These are phyloP conservation scores for Mus musculus DNA, from an alignment of 2,113 vertebrate species.

Conservation along the genomic window DNA sequence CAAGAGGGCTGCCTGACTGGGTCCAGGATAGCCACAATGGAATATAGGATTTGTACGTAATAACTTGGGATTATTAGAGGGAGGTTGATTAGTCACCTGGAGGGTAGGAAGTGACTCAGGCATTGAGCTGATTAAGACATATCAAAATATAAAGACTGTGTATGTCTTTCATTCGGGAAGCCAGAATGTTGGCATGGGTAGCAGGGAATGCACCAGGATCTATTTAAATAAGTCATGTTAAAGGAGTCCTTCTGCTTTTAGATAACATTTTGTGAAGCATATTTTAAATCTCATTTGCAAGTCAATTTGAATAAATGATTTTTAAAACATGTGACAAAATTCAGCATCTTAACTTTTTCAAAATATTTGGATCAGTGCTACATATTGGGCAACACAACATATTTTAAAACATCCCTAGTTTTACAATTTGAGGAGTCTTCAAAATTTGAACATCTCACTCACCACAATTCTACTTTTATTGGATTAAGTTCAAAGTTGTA, in stretches of 20 bases:
- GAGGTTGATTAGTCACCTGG: too few relatives aligned
- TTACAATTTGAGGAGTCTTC: neutral
- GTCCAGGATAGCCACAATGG: too few relatives aligned
- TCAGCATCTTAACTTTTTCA: neutral
- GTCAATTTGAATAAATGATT: neutral
- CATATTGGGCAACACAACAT: neutral
- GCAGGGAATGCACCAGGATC: too few relatives aligned
- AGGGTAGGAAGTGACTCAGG: too few relatives aligned
- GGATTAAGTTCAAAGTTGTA: neutral
- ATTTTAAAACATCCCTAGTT: neutral
- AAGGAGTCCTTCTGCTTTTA: neutral
- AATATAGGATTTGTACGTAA: too few relatives aligned
- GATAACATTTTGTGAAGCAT: neutral
- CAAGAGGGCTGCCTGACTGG: too few relatives aligned
- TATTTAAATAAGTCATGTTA: too few relatives aligned
- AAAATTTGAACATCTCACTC: neutral
- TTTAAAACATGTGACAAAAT: neutral
- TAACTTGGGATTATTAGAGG: too few relatives aligned
- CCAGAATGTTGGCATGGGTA: too few relatives aligned
- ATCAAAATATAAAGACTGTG: too few relatives aligned
- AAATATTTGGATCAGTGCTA: neutral
- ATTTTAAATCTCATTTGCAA: neutral
- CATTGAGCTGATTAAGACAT: too few relatives aligned
- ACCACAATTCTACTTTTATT: neutral
- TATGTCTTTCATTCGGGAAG: too few relatives aligned